Percentiles rank a stretch among this genome's conserved stretches.
Conservation (phyloP, 2,888 invertebrate genomes). For the Amiota communis region DNA sequence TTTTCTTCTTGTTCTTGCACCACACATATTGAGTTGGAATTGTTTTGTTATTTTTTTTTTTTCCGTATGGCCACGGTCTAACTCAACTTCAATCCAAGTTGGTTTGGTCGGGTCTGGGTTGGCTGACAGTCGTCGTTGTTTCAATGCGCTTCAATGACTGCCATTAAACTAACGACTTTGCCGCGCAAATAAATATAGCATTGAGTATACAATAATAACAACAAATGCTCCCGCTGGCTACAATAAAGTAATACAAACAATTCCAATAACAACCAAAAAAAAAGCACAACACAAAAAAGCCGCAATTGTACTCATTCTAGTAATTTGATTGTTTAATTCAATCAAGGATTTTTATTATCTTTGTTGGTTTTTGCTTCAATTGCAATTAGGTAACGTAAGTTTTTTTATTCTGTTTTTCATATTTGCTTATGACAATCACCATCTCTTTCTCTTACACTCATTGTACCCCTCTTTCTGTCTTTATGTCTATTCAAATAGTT, state of each 20-base stretch:
- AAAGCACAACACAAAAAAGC: conserved; percentile 15
- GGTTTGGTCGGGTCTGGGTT: background rate
- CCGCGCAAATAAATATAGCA: background rate
- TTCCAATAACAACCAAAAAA: conserved; percentile 1
- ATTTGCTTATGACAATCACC: conserved; percentile 6
- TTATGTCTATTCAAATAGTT: no score
- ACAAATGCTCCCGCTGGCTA: conserved; percentile 13
- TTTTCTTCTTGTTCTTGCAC: background rate
- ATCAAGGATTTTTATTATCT: conserved; percentile 26
- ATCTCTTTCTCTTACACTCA: background rate
- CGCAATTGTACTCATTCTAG: background rate
- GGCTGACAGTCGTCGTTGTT: background rate
- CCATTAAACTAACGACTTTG: conserved; percentile 29
- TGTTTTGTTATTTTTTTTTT: background rate
- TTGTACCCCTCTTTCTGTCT: no score
- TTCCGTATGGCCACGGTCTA: background rate
- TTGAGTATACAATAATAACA: no score
- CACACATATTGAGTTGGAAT: background rate
- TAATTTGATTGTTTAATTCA: conserved; percentile 35
- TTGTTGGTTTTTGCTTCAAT: conserved; percentile 11
- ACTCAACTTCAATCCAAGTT: background rate
- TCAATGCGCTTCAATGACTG: conserved; percentile 10
- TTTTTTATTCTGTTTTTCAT: background rate
- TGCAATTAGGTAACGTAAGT: conserved; percentile 21
- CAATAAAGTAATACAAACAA: background rate